Percentiles rank a stretch among this genome's conserved stretches.
phyloP scores from a whole-genome alignment of 2,113 vertebrate species.

The Narcine bancroftii region DNA sequence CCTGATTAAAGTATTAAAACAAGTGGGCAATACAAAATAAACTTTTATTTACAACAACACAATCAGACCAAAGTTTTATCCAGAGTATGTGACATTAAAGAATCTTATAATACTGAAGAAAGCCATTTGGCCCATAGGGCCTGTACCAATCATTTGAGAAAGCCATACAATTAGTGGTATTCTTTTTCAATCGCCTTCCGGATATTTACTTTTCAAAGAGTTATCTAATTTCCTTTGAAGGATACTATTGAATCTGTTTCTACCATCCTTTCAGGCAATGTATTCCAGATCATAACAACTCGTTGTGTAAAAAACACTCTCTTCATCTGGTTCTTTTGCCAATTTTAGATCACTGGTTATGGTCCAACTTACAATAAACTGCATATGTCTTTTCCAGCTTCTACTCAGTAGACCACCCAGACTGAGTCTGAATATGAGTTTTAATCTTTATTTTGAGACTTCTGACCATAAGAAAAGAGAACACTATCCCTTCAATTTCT shows the following conservation, averaged over 20 bases:
- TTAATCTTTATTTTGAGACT: slow-evolving; percentile 19
- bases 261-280: background rate
- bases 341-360: slow-evolving; percentile 19
- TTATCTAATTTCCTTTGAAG: background rate
- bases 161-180: background rate
- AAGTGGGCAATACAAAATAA: too few relatives aligned
- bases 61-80: background rate
- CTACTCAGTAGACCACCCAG: slow-evolving; percentile 20
- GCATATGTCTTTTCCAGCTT: slow-evolving; percentile 20
- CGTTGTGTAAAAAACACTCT: slow-evolving; percentile 4
- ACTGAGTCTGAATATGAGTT: slow-evolving; percentile 7
- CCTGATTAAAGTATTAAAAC: too few relatives aligned
- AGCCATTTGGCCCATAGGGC: background rate
- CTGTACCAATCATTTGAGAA: background rate
- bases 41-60: background rate
- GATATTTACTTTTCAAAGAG: background rate
- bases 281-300: slow-evolving; percentile 29
- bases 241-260: slow-evolving; percentile 6
- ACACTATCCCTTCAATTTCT: background rate
- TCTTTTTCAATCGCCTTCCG: background rate
- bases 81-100: background rate
- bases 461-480: background rate
- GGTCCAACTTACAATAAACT: slow-evolving; percentile 32
- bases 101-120: background rate
- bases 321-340: slow-evolving; percentile 24